Evolutionary conservation across 2,797 vertebrate genomes (phyloP), one percentile per base, ranked within the genome.

Genomic region (Manis javanica): DNA sequence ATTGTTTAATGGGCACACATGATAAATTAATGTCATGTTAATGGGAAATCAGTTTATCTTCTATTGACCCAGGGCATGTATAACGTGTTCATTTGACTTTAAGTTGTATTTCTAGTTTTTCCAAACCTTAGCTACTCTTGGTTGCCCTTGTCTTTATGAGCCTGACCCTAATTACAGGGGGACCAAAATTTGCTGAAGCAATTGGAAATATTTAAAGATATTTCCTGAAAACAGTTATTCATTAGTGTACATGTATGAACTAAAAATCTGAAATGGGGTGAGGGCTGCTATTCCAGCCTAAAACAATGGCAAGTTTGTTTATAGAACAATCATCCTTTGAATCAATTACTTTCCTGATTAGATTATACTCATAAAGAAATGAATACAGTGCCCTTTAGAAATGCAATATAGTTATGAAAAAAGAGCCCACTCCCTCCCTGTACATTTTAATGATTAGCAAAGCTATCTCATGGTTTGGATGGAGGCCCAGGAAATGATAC

Each of bases 371-470:
- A 96, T 98, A 91, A 97, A 94, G 93, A 97, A 97, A 96, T 96
- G 97, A 97, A 88, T 97, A 86, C 57, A 92, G 91, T 94, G 91
- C 94, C 93, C 93, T 97, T 98, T 97, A 97, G 97, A 97, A 98
- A 98, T 94, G 91, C 87, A 97, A 98, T 97, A 94, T 88, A 91
- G 46, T 95, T 97, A 96, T 59, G 63, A 95, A 93, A 94, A 74
- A 87, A 93, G 71, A 87, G 57, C 77, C 89, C 95, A 96, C 92
- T 84, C 88, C 93, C 53, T 91, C 87, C 51, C 91, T 87, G 72
- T 97, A 97, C 94, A 97, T 97, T 98, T 97, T 97, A 98, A 96
- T 96, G 98, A 98, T 97, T 95, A 98, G 89, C 53, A 97, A 96
- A 95, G 87, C 97, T 96, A 97, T 96, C 91, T 97, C 94, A 98